Evolutionary conservation across 2,113 vertebrate species (phyloP), one percentile per base, ranked within the genome.

Genomic region (Tyto alba): DNA sequence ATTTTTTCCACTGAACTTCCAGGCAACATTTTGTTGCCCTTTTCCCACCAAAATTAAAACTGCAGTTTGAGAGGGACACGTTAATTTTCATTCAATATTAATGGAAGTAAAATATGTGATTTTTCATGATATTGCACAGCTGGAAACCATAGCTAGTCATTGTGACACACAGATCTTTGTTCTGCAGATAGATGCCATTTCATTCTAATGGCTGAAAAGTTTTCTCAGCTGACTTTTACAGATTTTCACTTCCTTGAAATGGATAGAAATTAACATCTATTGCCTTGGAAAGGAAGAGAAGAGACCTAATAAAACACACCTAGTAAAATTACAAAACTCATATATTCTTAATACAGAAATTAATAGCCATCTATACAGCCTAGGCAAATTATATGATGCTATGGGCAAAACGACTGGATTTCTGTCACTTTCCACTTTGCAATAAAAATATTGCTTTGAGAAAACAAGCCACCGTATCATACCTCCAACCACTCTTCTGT

Each of bases 1-100:
- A 12, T 15, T 18, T 78, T 85, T 32, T 3, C 69, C 30, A 40
- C 27, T 45, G 13, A 89, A 63, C 10, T n/a, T 77, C 10, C 11
- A 68, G n/a, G 30, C 0, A 2, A 56, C 2, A 0, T 4, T 48
- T 53, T 64, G 27, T 78, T 14, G 6, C n/a, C 41, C 18, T 64
- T 30, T 53, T 88, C 48, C 41, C 20, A 53, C 8, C 23, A 56
- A 71, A 79, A 48, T 76, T 29, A 48, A 47, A 20, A 29, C 10
- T 27, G 41, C n/a, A 66, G 17, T 43, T 21, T 52, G 27, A 71
- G 38, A 68, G 30, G 16, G 10, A 69, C 64, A 77, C 1, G 17
- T 25, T 53, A 27, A 43, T 71, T 93, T 75, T 50, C 11, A 41
- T 62, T 62, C 56, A 62, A 63, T 57, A 47, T 21, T 79, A 9